These are phyloP conservation scores for Microplitis deprimator DNA, from an alignment of 2,888 invertebrate species.

Conservation along the genomic window DNA sequence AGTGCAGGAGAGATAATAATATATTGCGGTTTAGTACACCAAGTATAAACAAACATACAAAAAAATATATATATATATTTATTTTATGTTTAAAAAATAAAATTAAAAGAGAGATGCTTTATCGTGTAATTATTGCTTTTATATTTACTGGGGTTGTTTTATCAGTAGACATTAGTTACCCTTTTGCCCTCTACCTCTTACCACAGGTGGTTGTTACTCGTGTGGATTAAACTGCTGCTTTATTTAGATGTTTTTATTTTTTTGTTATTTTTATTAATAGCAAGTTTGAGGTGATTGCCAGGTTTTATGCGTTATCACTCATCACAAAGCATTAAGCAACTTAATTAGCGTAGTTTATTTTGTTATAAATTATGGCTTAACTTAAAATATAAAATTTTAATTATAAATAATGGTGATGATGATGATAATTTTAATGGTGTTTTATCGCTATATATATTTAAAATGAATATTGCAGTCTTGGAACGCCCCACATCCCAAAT, in stretches of 20 bases:
- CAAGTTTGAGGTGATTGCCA: constrained; percentile 27
- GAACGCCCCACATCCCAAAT: constrained; percentile 92
- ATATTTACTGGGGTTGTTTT: constrained; percentile 5
- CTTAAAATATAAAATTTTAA: too few species aligned
- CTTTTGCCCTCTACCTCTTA: neutral
- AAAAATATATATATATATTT: neutral
- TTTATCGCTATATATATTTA: neutral
- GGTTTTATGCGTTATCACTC: constrained; percentile 15
- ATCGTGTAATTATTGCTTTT: constrained; percentile 12
- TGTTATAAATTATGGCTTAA: neutral
- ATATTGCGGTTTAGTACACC: neutral
- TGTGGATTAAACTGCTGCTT: constrained; percentile 19
- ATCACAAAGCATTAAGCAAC: neutral
- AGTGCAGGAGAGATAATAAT: neutral
- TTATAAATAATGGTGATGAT: too few species aligned
- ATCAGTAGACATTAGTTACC: neutral
- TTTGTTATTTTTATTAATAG: neutral
- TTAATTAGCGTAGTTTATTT: neutral
- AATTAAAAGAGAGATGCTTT: constrained; percentile 6
- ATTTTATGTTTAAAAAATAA: neutral
- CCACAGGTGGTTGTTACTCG: constrained; percentile 8
- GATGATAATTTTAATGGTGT: neutral
- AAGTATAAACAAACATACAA: neutral
- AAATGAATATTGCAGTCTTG: constrained; percentile 77
- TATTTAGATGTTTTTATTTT: constrained; percentile 20